Conservation (phyloP, 30 jellyfish, hydroid and myxozoan genomes). For the Turritopsis dohrnii region DNA sequence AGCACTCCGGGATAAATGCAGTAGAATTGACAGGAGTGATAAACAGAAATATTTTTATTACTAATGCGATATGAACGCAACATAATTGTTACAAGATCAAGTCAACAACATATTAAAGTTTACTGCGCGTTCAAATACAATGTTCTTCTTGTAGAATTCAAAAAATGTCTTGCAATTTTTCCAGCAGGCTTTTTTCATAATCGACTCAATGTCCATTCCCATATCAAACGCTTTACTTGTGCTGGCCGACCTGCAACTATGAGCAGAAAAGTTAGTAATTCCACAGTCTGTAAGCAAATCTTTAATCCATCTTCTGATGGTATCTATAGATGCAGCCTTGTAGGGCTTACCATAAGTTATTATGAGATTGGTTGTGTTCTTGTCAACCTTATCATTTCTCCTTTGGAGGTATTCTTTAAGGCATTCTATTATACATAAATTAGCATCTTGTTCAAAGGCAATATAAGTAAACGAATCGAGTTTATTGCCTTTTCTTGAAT, state of each 20-base stretch:
- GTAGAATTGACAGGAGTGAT: neutral
- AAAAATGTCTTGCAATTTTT: neutral
- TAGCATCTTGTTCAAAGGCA: too few species aligned
- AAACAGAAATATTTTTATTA: neutral
- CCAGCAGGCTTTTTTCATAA: neutral
- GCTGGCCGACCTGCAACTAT: neutral
- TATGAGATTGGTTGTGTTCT: neutral
- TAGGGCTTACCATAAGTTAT: neutral
- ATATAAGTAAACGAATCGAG: too few species aligned
- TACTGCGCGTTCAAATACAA: neutral
- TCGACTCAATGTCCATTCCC: neutral
- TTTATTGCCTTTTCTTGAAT: too few species aligned
- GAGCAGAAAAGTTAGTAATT: neutral
- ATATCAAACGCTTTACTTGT: neutral
- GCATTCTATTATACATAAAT: neutral
- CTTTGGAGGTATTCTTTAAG: neutral
- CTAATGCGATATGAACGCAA: neutral
- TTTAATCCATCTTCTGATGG: conserved; percentile 2
- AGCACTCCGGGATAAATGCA: neutral
- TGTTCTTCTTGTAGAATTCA: neutral
- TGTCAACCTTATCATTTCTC: neutral
- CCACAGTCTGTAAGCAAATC: neutral
- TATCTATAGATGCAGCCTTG: conserved; percentile 5
- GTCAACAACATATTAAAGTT: neutral
- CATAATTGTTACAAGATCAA: neutral